A percentile compares a stretch with the other conserved stretches of the same genome.
Evolutionary conservation across 2,797 vertebrate genomes (phyloP).

Genomic region (Trematomus bernacchii): DNA sequence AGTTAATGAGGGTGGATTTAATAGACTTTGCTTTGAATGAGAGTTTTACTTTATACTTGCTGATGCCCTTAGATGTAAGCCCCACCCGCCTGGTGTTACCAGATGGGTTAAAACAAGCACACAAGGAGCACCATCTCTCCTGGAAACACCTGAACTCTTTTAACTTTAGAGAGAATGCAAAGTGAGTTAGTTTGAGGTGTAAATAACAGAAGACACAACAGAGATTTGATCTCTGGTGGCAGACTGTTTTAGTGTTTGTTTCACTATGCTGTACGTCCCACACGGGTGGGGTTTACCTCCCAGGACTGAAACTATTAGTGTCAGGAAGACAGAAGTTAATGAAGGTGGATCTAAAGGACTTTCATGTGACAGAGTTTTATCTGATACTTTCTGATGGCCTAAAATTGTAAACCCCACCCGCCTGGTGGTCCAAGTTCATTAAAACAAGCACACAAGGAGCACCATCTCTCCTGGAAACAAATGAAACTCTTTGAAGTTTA

Average conservation of each 20-base stretch:
- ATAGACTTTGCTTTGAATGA: neutral
- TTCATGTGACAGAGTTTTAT: neutral
- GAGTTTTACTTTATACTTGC: neutral
- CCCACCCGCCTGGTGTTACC: constrained; percentile 21
- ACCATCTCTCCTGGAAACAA: neutral
- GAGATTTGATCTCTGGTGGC: neutral
- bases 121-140: neutral
- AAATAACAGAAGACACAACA: too few relatives aligned
- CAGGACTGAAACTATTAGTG: neutral
- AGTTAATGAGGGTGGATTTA: neutral
- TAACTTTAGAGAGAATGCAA: neutral
- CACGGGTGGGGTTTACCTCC: constrained; percentile 31
- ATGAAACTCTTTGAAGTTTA: neutral
- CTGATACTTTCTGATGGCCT: neutral
- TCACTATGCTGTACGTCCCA: constrained; percentile 23
- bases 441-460: neutral
- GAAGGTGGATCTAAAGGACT: neutral
- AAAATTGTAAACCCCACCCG: neutral
- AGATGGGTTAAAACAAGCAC: constrained; percentile 5
- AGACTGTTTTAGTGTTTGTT: constrained; percentile 42
- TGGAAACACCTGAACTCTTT: too few relatives aligned
- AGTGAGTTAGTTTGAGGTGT: neutral
- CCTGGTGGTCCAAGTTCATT: neutral
- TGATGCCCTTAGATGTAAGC: neutral
- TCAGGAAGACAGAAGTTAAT: neutral